phyloP scores from a whole-genome alignment of 2,888 invertebrate species.

The Dasypolia templi region DNA sequence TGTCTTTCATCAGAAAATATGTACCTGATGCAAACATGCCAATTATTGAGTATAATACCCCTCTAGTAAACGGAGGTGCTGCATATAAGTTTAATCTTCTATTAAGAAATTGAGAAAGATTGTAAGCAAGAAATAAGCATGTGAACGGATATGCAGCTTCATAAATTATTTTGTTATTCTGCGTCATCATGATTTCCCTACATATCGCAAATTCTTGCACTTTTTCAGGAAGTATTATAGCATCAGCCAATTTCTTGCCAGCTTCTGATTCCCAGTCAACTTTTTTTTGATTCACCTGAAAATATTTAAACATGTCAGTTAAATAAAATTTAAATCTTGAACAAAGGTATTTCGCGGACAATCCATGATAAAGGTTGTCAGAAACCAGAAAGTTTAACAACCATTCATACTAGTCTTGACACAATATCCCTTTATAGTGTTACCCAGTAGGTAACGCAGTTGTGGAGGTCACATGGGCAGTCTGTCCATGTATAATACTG shows the following conservation, averaged over 20 bases:
- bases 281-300: constrained; percentile 91
- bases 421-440: neutral
- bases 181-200: constrained; percentile 92
- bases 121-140: constrained; percentile 88
- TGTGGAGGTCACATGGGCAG: neutral
- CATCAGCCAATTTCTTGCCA: constrained; percentile 91
- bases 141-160: constrained; percentile 89
- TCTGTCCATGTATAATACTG: neutral
- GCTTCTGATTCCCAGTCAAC: constrained; percentile 92
- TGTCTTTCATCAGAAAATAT: constrained; percentile 92
- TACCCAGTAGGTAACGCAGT: neutral
- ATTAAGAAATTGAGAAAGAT: constrained; percentile 89
- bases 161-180: constrained; percentile 90
- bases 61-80: constrained; percentile 86
- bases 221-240: constrained; percentile 93
- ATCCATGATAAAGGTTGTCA: neutral
- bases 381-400: neutral
- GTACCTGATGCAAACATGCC: constrained; percentile 90
- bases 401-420: neutral
- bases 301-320: constrained; percentile 39
- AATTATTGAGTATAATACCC: constrained; percentile 88
- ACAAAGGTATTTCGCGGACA: neutral
- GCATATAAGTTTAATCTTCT: constrained; percentile 88
- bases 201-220: constrained; percentile 96
- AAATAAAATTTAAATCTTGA: neutral